Evolutionary conservation across 2,797 vertebrate genomes (phyloP), one percentile per base, ranked within the genome.

Genomic region (Sarcoramphus papa): DNA sequence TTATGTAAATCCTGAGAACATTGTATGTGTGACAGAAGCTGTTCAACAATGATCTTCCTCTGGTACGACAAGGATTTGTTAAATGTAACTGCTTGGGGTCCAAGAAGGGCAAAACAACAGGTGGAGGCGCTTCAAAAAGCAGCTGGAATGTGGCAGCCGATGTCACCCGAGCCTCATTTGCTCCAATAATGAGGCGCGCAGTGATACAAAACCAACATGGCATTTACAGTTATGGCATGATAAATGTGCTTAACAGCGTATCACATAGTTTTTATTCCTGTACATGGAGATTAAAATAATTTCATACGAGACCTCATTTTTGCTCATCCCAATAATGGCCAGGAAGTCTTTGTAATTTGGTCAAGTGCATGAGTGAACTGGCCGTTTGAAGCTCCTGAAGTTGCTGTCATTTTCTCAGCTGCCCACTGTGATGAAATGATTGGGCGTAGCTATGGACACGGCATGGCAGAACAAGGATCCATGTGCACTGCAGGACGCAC

Each of bases 141-240:
- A 92, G 73, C 90, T 94, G 94, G 96, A 94, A 96, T 93, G 94
- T 93, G 88, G 69, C 94, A 97, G 91, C 43, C 90, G 0, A 84
- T 95, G 88, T 96, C 88, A 95, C 73, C 90, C 62, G 78, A 96
- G 91, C 82, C 85, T 96, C 87, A 68, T 94, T 97, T 96, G 90
- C 94, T 95, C 73, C 88, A 94, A 90, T 92, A 96, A 93, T 43
- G 91, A 96, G 95, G 65, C 7, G 3, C 30, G 3, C 64, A 75
- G 92, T 77, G 95, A 95, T 90, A 92, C 92, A 97, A 96, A 97
- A 81, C 82, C 94, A 97, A 96, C 85, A 81, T 41, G 85, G 85
- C 87, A 91, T 96, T 96, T 96, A 88, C 75, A 78, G 91, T 94
- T 93, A 95, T 47, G 90, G 87, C 75, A 94, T 93, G 85, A 95